Evolutionary conservation across 2,113 vertebrate species (phyloP).

Genomic region (Paedocypris sp.): DNA sequence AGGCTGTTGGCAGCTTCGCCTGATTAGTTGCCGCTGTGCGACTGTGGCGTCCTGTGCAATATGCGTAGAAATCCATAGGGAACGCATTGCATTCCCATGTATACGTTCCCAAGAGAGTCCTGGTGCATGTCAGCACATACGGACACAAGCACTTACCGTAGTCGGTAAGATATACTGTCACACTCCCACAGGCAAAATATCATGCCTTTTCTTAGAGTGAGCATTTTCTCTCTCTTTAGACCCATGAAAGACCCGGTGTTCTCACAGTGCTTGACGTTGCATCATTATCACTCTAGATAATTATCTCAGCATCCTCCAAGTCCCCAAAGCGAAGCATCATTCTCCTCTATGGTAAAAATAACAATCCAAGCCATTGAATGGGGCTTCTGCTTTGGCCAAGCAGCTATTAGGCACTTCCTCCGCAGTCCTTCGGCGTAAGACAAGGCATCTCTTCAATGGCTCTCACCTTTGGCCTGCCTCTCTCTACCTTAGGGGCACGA

Average conservation of each 20-base stretch:
- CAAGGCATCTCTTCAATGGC: background rate
- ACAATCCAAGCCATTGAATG: constrained; percentile 27
- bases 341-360: constrained; percentile 20
- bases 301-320: constrained; percentile 5
- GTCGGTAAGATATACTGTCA: constrained; percentile 5
- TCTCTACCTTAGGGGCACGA: background rate
- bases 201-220: constrained; percentile 10
- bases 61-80: constrained; percentile 13
- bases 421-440: background rate
- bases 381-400: constrained; percentile 28
- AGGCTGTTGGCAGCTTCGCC: constrained; percentile 16
- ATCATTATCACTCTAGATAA: constrained; percentile 24
- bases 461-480: background rate
- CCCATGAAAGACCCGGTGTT: background rate
- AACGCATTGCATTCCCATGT: constrained; percentile 5
- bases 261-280: background rate
- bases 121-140: background rate
- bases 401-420: constrained; percentile 33
- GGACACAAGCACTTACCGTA: background rate
- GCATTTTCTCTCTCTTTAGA: constrained; percentile 5
- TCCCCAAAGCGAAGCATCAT: background rate
- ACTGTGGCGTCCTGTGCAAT: background rate
- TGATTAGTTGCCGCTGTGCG: constrained; percentile 23
- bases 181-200: constrained; percentile 18
- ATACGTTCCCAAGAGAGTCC: background rate